Conservation (phyloP, 2,113 vertebrate species). For the Lethenteron reissneri region DNA sequence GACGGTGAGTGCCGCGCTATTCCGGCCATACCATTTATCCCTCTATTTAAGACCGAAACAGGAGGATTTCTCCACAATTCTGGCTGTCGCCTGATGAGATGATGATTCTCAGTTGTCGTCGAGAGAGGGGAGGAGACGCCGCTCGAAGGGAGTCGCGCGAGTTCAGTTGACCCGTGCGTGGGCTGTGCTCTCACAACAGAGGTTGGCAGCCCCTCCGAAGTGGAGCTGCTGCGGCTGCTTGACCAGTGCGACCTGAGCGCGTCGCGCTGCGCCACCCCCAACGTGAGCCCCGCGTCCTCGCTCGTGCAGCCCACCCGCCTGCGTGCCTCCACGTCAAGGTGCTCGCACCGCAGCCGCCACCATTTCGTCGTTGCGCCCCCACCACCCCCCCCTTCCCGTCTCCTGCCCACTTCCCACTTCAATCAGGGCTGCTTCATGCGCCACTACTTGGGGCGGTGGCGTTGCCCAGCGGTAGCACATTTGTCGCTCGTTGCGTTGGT, state of each 20-base stretch:
- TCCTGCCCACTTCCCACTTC: background rate
- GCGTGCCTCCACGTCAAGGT: constrained; percentile 75
- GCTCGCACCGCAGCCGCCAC: background rate
- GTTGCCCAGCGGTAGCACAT: too few species aligned
- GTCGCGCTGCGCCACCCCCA: constrained; percentile 81
- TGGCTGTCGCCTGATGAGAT: background rate
- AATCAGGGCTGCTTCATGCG: too few species aligned
- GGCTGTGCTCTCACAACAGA: constrained; percentile 23
- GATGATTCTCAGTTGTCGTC: background rate
- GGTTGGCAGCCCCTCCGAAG: constrained; percentile 67
- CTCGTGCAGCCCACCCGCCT: constrained; percentile 66
- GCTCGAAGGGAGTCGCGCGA: too few species aligned
- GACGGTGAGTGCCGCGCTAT: background rate
- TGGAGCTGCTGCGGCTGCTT: constrained; percentile 68
- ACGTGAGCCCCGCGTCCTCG: constrained; percentile 80
- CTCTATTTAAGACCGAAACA: background rate
- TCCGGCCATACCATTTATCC: background rate
- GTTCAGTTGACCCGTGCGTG: too few species aligned
- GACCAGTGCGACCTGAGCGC: constrained; percentile 90
- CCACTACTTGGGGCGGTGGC: too few species aligned
- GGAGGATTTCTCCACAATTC: background rate
- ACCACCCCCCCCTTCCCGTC: background rate
- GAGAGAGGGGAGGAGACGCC: background rate
- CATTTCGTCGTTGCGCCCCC: background rate
- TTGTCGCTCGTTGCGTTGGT: too few species aligned